Evolutionary conservation across 2,797 vertebrate species (phyloP), one percentile per base, ranked within the genome.

Genomic region (Loris lydekkerianus): DNA sequence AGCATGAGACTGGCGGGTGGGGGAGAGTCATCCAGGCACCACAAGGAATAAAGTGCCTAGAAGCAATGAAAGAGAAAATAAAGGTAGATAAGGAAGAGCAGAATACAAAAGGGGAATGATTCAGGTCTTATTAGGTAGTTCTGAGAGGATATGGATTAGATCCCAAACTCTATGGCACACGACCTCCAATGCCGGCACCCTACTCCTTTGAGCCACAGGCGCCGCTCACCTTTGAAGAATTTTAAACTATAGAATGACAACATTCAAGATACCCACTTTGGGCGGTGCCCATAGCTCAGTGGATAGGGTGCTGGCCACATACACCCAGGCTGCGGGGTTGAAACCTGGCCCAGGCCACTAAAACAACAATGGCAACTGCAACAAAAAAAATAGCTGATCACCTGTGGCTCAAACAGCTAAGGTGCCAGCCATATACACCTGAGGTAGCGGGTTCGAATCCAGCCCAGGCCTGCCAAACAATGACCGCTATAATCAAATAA

Each of bases 31-130:
- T 10, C 2, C 7, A 46, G 67, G n/a, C 7, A 34, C 27, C 2
- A 8, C 27, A 23, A 85, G 78, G 31, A 77, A 63, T 43, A 53
- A 72, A 85, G 40, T 34, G 13, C 56, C 69, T 34, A 14, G 25
- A 83, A 65, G 56, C 46, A 77, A 40, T 1, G 82, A 73, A 89
- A 92, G 27, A 82, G 76, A 90, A 96, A 81, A 70, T 67, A 67
- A 82, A 86, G 65, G 27, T 0, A 73, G 56, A 43, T 27, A 23
- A 53, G 46, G 37, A 27, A 13, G 14, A 43, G 23, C 46, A 14
- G 5, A 60, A 49, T 2, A 10, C 46, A 87, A 72, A 78, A 17
- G 31, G 18, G 21, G 10, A 49, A 13, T 31, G 21, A 49, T 2
- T 65, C 77, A 8, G 73, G 29, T 17, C 56, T 5, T 11, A 5